Base-by-base conservation (phyloP, 1,140 invertebrate genomes). In the Thalassaphorura encarpata region DNA sequence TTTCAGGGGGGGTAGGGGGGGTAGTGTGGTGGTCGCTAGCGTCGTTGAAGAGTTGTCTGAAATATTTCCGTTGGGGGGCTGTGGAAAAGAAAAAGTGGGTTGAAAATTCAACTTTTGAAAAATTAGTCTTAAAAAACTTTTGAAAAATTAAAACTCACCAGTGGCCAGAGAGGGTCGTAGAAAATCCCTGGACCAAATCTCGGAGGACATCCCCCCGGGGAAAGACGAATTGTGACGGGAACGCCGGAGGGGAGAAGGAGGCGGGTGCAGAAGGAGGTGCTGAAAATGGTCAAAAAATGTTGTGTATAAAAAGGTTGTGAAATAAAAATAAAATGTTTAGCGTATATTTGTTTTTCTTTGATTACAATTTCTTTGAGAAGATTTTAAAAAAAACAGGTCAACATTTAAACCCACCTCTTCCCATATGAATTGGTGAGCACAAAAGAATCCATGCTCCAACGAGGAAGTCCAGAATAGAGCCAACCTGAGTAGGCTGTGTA, bases 401-500 rank as follows among this genome's bases (percentile, higher is more conserved):
- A n/a, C n/a, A n/a, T n/a, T n/a, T n/a, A n/a, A n/a, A 18, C 19
- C 26, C 31, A 84, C 80, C 75, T 83, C 67, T 84, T 83, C 1
- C 87, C 87, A 66, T 85, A 89, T 69, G 86, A 89, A 68, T 91
- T 86, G n/a, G 80, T 80, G 16, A 94, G 75, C 23, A 83, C 78
- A 13, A 94, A 75, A 69, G 89, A 89, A 68, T 92, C 84, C 45
- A 94, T 79, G 60, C 77, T 81, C 79, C 88, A 85, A 27, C 80
- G 75, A 43, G 80, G 78, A 33, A 88, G 72, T 0, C 88, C 89
- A 16, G 84, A 87, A n/a, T 83, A 88, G 45, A 93, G 78, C 90
- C 90, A 94, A 2, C 90, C 90, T 54, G 82, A 85, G 72, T 93
- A 94, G 0, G 87, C 87, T 1, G 83, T 86, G 73, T 94, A 94